Conservation (phyloP, 2,113 vertebrate species). For the Vombatus ursinus region DNA sequence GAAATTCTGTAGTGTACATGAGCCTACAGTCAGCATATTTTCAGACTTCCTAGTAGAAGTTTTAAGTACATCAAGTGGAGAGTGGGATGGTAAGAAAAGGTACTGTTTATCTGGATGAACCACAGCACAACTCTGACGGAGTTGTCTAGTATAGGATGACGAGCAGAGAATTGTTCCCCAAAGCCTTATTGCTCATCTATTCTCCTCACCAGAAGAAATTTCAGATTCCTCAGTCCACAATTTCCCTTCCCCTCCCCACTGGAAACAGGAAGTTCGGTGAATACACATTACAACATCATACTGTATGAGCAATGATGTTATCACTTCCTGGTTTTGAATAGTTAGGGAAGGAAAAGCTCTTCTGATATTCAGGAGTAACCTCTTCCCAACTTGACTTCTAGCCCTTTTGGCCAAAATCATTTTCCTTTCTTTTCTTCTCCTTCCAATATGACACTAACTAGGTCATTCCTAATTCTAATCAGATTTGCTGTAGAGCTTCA, state of each 20-base stretch:
- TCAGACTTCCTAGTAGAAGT: background rate
- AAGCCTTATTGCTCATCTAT: background rate
- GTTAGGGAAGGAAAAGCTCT: constrained; percentile 22
- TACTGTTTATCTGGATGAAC: background rate
- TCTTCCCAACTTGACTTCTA: too few relatives aligned
- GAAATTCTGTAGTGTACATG: background rate
- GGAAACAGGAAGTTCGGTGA: constrained; percentile 48
- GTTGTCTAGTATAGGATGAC: background rate
- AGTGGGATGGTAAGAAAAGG: background rate
- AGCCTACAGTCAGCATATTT: background rate
- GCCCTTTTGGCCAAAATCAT: too few relatives aligned
- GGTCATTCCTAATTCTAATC: background rate
- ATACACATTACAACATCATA: background rate
- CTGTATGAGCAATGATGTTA: constrained; percentile 25
- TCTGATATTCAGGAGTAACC: background rate
- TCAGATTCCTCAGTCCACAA: background rate
- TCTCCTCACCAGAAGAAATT: background rate
- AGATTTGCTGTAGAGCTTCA: background rate
- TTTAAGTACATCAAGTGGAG: background rate
- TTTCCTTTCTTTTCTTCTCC: too few relatives aligned
- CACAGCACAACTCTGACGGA: background rate
- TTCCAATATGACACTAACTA: background rate
- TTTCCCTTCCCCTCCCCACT: background rate
- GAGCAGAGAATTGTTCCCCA: constrained; percentile 1
- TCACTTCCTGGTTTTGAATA: constrained; percentile 56